Evolutionary conservation across 2,888 invertebrate species (phyloP), one percentile per base, ranked within the genome.

Genomic region (Acronicta aceris): DNA sequence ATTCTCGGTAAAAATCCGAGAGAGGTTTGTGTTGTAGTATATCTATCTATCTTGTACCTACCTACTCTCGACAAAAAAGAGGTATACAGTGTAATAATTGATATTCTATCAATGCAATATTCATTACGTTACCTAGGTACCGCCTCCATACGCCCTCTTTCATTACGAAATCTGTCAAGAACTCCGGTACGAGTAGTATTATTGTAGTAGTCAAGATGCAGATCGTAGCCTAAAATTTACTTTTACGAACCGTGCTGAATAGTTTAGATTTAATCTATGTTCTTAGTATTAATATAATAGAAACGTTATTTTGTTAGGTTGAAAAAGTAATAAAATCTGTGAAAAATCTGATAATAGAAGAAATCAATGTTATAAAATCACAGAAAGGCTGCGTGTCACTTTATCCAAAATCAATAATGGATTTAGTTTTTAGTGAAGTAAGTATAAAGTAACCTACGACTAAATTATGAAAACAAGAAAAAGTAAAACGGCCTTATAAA

Each of bases 331-430:
- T 93, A 36, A 84, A 83, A 70, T 89, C 95, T 25, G 89, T 96
- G 2, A 91, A 91, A 75, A 88, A 85, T 59, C 83, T 97, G 33
- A 89, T 97, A n/a, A 79, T 87, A 7, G 97, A 97, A 88, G 92
- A 96, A 84, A 87, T 96, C 12, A 91, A 95, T 49, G 84, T 91
- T 16, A 89, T 96, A 10, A 91, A 90, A 71, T 81, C 86, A 30
- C 95, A 95, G 40, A 94, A 94, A 70, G 95, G 95, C 1, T 92
- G 90, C 60, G 71, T 90, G 17, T 85, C 88, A 10, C 59, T 89
- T n/a, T 89, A 91, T 68, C 93, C 94, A 12, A 90, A 89, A 79
- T 84, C 92, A 7, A 92, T 94, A 5, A 94, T 94, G 93, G 87
- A 91, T 65, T 87, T 93, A 41, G 88, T 94, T 40, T 91, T 85